A percentile compares a stretch with the other conserved stretches of the same genome.
Conservation (phyloP, 1,140 invertebrate species). For the Adelges cooleyi region DNA sequence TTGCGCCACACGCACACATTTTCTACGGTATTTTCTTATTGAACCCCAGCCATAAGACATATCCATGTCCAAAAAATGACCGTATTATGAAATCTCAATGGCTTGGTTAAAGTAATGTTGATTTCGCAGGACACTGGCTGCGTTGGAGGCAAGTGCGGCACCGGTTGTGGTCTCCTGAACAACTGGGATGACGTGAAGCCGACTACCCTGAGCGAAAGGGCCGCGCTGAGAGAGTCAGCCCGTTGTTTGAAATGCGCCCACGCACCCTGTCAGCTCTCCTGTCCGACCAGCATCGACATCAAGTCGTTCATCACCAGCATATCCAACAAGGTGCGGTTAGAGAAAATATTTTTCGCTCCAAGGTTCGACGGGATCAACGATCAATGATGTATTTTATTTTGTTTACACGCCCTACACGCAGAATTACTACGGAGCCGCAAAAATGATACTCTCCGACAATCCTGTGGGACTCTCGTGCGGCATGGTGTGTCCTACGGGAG, state of each 20-base stretch:
- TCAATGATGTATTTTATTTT: not conserved
- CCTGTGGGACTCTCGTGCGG: constrained; percentile 92
- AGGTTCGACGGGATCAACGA: not conserved
- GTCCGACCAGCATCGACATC: constrained; percentile 92
- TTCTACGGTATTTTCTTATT: too few species aligned
- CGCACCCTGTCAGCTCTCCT: constrained; percentile 96
- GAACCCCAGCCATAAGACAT: not conserved
- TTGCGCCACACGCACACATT: too few species aligned
- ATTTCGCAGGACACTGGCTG: not conserved
- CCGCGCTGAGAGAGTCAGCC: constrained; percentile 77
- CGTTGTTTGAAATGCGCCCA: constrained; percentile 95
- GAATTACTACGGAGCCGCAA: constrained; percentile 98
- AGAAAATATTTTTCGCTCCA: too few species aligned
- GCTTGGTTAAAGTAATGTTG: not conserved
- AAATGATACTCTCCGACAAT: constrained; percentile 93
- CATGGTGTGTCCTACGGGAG: constrained; percentile 98
- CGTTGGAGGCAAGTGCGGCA: not conserved
- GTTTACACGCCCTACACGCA: constrained; percentile 35
- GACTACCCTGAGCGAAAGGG: constrained; percentile 89
- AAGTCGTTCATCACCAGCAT: constrained; percentile 96
- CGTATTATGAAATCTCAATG: not conserved
- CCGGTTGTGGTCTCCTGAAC: constrained; percentile 47
- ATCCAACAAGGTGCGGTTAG: constrained; percentile 65
- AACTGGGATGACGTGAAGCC: constrained; percentile 97
- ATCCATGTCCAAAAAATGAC: not conserved